A percentile compares a stretch with the other conserved stretches of the same genome.
phyloP scores from a whole-genome alignment of 2,888 invertebrate genomes.

The Drosophila meridionalis region DNA sequence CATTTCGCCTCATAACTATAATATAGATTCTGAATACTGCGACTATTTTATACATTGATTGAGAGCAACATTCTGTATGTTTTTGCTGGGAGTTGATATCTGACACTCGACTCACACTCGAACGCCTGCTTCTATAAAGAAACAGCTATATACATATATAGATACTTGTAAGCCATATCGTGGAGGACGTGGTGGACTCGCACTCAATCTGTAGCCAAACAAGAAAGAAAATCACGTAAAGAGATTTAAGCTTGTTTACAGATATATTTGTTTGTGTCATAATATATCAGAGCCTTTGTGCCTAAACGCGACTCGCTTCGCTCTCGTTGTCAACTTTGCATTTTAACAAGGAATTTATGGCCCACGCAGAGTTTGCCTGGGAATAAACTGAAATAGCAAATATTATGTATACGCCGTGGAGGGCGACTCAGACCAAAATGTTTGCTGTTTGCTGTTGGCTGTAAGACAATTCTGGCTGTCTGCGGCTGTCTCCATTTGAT shows the following conservation, averaged over 20 bases:
- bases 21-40: neutral
- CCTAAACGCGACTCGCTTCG: neutral
- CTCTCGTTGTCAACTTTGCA: neutral
- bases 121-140: neutral
- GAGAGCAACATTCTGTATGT: neutral
- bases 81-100: neutral
- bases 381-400: conserved; percentile 49
- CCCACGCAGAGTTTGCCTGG: conserved; percentile 35
- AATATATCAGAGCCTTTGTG: neutral
- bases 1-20: neutral
- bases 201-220: neutral
- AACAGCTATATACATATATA: neutral
- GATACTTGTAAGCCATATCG: too few relatives aligned
- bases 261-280: conserved; percentile 2
- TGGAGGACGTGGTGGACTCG: neutral
- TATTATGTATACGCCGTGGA: conserved; percentile 65
- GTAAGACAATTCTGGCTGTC: conserved; percentile 27
- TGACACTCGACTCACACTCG: neutral
- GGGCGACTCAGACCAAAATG: conserved; percentile 6
- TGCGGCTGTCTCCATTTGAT: conserved; percentile 4
- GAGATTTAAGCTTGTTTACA: conserved; percentile 12
- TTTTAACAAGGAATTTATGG: conserved; percentile 13
- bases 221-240: conserved; percentile 10
- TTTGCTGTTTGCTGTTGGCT: neutral
- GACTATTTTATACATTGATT: neutral